Conservation (phyloP, 2,797 vertebrate genomes). For the Falco cherrug region DNA sequence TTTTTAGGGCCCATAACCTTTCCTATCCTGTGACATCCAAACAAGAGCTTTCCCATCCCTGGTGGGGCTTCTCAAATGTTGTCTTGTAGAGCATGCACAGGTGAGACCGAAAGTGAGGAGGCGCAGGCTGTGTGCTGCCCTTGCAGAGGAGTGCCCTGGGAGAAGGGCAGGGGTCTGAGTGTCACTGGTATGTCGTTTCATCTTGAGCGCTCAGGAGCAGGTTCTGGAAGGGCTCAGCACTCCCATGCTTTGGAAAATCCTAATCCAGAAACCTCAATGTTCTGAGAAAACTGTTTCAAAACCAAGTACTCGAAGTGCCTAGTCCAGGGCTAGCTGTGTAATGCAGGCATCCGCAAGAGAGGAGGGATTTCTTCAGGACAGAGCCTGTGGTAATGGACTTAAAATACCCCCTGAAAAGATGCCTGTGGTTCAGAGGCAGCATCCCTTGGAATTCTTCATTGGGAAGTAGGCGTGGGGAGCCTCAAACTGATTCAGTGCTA, state of each 20-base stretch:
- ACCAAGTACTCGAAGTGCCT: neutral
- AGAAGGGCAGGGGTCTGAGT: neutral
- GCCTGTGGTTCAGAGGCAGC: conserved; percentile 8
- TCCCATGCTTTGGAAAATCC: neutral
- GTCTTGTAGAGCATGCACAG: neutral
- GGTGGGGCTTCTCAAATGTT: neutral
- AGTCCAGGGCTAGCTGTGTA: neutral
- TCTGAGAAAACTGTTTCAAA: neutral
- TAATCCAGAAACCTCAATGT: neutral
- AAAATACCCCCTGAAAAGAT: conserved; percentile 1
- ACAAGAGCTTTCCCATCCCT: neutral
- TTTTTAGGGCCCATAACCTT: neutral
- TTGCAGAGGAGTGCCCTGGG: neutral
- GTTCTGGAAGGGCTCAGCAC: neutral
- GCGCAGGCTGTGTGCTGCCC: neutral
- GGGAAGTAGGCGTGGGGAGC: conserved; percentile 22
- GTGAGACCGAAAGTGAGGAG: neutral
- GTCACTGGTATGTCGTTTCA: neutral
- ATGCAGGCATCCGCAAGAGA: neutral
- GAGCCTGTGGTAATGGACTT: neutral
- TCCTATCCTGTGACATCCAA: neutral
- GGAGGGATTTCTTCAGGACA: neutral
- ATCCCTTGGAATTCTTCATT: neutral
- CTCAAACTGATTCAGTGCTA: conserved; percentile 14
- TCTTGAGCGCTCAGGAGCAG: neutral